Evolutionary conservation across 2,797 vertebrate species (phyloP), one percentile per base, ranked within the genome.

Genomic region (Lacerta bilineata): DNA sequence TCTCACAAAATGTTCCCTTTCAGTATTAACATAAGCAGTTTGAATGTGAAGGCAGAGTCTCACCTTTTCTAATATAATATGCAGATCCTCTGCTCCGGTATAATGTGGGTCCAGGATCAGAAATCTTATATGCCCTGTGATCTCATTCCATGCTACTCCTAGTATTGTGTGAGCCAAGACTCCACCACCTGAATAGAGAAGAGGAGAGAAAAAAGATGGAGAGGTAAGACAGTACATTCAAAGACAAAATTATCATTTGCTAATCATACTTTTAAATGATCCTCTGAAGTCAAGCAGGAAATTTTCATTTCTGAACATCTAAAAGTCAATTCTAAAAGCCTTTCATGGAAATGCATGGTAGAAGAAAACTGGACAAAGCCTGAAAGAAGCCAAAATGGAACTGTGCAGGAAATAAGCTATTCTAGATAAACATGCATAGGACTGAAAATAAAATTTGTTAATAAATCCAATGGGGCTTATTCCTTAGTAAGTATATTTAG

Each of bases 21-120:
- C 29, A 23, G 2, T 27, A 9, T 6, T 6, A 84, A 68, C 7
- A 2, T 36, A 85, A 41, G 8, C 61, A 85, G 72, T 29, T 29
- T 17, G 71, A 39, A 36, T 46, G 17, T 76, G 69, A 85, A 87
- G 2, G 13, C 43, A 68, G 41, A 88, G 69, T 10, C 93, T 89
- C 96, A 99, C 99, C 98, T 99, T 99, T 90, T 99, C 99, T 91
- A 98, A 96, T 94, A 99, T 96, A 80, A 97, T 91, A 29, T 98
- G 97, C 23, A 99, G 95, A 90, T 99, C 99, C 95, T 99, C 98
- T 85, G 97, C 98, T 77, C 99, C 99, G 18, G 98, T 99, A 92
- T 99, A 99, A 96, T 99, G 99, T 75, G 99, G 98, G 95, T 99
- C 99, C 46, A 99, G 95, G 94, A 99, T 98, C 59, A 99, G 98